phyloP scores from a whole-genome alignment of 2,888 invertebrate species.

The Hypercompe scribonia region DNA sequence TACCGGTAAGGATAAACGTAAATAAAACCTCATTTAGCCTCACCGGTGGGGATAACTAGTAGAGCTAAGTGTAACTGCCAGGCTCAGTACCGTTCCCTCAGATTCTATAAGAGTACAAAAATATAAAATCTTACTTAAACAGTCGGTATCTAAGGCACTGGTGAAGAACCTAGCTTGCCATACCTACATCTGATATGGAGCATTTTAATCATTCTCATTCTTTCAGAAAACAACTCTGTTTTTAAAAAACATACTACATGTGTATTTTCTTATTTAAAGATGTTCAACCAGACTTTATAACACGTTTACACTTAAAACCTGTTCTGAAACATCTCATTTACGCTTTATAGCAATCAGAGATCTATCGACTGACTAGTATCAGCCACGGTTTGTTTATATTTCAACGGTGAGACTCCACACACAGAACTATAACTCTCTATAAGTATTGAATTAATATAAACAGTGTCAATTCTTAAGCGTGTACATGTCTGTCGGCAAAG shows the following conservation, averaged over 20 bases:
- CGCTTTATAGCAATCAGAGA: conserved; percentile 43
- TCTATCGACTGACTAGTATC: conserved; percentile 28
- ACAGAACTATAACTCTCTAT: conserved; percentile 42
- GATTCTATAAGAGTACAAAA: no score
- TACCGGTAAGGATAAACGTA: no score
- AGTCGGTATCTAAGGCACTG: no score
- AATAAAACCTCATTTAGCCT: no score
- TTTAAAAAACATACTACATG: conserved; percentile 1
- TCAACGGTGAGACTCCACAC: conserved; percentile 25
- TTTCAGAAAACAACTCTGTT: neutral
- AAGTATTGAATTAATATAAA: conserved; percentile 41
- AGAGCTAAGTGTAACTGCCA: no score
- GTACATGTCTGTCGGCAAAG: conserved; percentile 58
- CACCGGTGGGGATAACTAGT: no score
- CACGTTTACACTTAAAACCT: conserved; percentile 24
- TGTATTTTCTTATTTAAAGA: conserved; percentile 21
- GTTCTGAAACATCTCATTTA: conserved; percentile 38
- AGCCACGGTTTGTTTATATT: conserved; percentile 36
- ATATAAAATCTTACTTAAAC: no score
- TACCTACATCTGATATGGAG: no score
- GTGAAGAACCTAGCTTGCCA: no score
- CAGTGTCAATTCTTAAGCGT: conserved; percentile 50
- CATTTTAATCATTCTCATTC: neutral
- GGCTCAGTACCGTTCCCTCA: no score
- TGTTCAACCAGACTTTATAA: conserved; percentile 19